Base-by-base conservation (phyloP, 2,113 vertebrate genomes). In the Epinephelus moara region DNA sequence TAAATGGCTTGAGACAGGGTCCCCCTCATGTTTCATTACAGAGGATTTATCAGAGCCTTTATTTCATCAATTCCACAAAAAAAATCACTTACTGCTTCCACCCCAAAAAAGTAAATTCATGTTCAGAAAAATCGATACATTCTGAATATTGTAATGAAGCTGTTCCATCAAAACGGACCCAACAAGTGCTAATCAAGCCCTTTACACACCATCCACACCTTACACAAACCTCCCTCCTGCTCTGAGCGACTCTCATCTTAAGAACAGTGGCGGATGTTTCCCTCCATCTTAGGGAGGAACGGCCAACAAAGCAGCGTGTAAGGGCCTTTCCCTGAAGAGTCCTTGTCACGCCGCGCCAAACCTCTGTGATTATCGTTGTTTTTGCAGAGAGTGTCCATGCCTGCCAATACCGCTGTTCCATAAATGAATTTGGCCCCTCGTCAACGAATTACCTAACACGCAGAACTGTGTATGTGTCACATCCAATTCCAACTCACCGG, bases 401-500 rank as follows among this genome's bases (percentile, higher is more conserved):
- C 93, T 94, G 95, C 94, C 94, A 95, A 94, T 92, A 94, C 94
- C 90, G 93, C 93, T 94, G 94, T 94, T 93, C 94, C 92, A 94
- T 95, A 95, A 94, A 95, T 94, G 93, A 95, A 95, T 93, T 94
- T 95, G 95, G 94, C 94, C 91, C 92, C 90, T 93, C 88, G 93
- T 95, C 94, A 94, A 94, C 92, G 91, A 94, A 94, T 95, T 94
- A 95, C 94, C 93, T 94, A 94, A 95, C 94, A 95, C 88, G 93
- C 91, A 94, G 92, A 92, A 93, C 92, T 92, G 93, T 94, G 94
- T 94, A 93, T 92, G 93, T 94, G 93, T 95, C 93, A 93, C 88
- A 94, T 94, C 94, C 91, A 94, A 95, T 94, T 95, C 93, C 92
- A 93, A 92, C 91, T 92, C 92, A 92, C 94, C 89, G 91, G 93